Base-by-base conservation (phyloP, 2,888 invertebrate species). In the Nemotelus nigrinus region DNA sequence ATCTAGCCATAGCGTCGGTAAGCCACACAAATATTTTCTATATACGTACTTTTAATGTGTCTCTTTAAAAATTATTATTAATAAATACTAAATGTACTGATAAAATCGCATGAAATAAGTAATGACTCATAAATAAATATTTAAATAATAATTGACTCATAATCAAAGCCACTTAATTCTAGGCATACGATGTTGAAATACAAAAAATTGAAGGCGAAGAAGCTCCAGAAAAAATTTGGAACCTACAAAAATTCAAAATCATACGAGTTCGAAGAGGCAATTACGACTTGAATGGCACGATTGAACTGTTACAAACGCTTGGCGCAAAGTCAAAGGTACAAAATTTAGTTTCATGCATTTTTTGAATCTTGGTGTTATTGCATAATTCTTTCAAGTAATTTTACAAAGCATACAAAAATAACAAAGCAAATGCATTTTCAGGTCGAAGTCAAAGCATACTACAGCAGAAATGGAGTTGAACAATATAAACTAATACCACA, bases 151-250 rank as follows among this genome's bases (percentile, higher is more conserved):
- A 25, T 1, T 25, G 25, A 25, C 25, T 25, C 25, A 25, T 25
- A 25, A 25, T 25, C 1, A 25, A 1, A 7, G 53, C 53, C 10
- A 53, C 10, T 53, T 7, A 7, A 53, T 53, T 53, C 10, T 41
- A 64, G 64, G 64, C 43, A 41, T 6, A 43, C 6, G 64, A 64
- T 43, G 39, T 43, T 2, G 64, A 64, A 44, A 3, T 64, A 7
- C 4, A 4, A 43, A 39, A 44, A 39, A 43, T 41, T 64, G 64
- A 43, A 39, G 10, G 6, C 4, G 64, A 43, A 39, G 41, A 10
- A 44, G n/a, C 39, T 5, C 64, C 64, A 4, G 64, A 64, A 43
- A 64, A 64, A 64, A 64, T 64, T 64, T 64, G 64, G 64, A 41
- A 64, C 6, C 7, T 6, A 6, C 5, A 4, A 41, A 64, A 39